Evolutionary conservation across 2,113 vertebrate genomes (phyloP).

Genomic region (Hipposideros armiger): DNA sequence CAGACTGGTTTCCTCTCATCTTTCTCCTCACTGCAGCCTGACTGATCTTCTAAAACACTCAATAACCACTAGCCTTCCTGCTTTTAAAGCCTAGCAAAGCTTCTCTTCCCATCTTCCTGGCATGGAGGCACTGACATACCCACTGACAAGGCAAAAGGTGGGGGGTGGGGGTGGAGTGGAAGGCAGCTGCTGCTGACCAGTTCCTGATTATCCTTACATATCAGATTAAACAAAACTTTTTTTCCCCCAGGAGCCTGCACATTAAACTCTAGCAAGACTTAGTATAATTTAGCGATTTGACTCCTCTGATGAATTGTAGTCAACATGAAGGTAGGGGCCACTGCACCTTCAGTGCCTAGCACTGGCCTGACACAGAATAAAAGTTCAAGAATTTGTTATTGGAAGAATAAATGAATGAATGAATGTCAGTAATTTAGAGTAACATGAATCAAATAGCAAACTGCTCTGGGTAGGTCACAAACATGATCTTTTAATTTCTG

Average conservation of each 20-base stretch:
- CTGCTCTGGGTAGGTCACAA: neutral
- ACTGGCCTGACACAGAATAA: neutral
- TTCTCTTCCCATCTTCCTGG: neutral
- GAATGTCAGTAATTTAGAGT: neutral
- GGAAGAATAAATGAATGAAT: constrained; percentile 11
- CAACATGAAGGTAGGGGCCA: neutral
- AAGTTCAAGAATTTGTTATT: neutral
- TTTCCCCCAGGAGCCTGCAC: neutral
- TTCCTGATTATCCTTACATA: neutral
- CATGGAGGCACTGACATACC: rapidly evolving
- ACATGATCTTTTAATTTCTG: neutral
- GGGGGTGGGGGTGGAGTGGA: rapidly evolving
- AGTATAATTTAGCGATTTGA: neutral
- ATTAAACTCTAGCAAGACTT: neutral
- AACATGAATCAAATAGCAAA: neutral
- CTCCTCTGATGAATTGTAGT: neutral
- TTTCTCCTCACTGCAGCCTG: neutral
- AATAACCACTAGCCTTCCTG: no score
- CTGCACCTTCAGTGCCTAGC: neutral
- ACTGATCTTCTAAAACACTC: neutral
- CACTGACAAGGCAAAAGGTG: neutral
- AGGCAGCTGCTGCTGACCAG: no score
- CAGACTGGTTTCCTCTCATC: neutral
- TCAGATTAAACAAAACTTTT: neutral
- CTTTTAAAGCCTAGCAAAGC: neutral